Base-by-base conservation (phyloP, 2,888 invertebrate genomes). In the Andrena bicolor region DNA sequence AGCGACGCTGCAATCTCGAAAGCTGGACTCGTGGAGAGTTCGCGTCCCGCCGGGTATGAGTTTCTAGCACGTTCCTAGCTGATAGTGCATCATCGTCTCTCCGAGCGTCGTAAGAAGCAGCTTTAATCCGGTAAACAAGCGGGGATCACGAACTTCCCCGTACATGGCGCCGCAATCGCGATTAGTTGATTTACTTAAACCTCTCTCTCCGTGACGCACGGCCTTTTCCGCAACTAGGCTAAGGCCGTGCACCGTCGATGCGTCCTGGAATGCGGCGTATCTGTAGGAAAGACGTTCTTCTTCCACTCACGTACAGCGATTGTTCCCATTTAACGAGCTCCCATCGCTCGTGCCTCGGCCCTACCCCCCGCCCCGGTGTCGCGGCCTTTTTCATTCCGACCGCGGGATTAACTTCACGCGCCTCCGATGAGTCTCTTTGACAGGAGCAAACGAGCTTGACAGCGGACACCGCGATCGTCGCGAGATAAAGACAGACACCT, bases 221-320 rank as follows among this genome's bases (percentile, higher is more conserved):
- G 70, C 70, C 76, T 84, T 83, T 84, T 68, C 80, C 71, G 64
- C 80, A 83, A 84, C 83, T 84, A 83, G 83, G 84, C 84, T 83
- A 84, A 84, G 84, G 84, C 80, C 84, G 64, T 74, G 63, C 83
- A 63, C 23, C 69, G 76, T 23, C 65, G 73, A 70, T 71, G 75
- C 81, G 83, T 83, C 72, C 82, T 83, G 83, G 83, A 84, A 84
- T 77, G 60, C 49, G 35, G 41, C 56, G 80, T 79, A 71, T 84
- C 80, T 83, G 76, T 65, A 72, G 68, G 71, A 71, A 74, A 77
- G 48, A 69, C 76, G 61, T 70, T 71, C 76, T 74, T 76, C 80
- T 63, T 63, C 76, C 23, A 13, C 61, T 61, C 75, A 64, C 82
- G 75, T 83, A 79, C 51, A 58, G 13, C 82, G 63, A 78, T 78